A percentile compares a stretch with the other conserved stretches of the same genome.
Evolutionary conservation across 2,113 vertebrate genomes (phyloP).

Genomic region (Pseudolaguvia tuberculata): DNA sequence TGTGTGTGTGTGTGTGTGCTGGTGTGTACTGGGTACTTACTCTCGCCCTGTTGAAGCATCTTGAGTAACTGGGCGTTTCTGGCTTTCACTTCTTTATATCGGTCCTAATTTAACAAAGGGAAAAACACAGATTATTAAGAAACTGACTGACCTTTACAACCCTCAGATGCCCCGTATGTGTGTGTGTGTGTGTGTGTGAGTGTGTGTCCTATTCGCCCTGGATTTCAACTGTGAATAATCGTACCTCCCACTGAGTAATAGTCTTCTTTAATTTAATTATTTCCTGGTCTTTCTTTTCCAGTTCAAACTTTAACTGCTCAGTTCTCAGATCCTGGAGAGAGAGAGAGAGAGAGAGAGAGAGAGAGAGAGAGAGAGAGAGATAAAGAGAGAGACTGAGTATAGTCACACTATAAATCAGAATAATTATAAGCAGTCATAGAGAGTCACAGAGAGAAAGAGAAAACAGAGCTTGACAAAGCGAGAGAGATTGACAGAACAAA

Average conservation of each 20-base stretch:
- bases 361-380: too few relatives aligned
- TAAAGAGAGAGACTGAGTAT: too few relatives aligned
- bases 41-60: constrained; percentile 76
- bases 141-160: not conserved
- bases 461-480: too few relatives aligned
- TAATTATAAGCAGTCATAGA: not conserved
- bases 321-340: constrained; percentile 71
- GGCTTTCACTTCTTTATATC: constrained; percentile 75
- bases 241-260: constrained; percentile 85
- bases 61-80: constrained; percentile 73
- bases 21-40: constrained; percentile 59
- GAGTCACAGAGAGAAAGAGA: not conserved
- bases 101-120: constrained; percentile 52
- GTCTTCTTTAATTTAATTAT: constrained; percentile 80
- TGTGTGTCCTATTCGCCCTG: not conserved
- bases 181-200: not conserved
- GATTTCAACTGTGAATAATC: constrained; percentile 28
- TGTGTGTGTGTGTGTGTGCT: too few relatives aligned
- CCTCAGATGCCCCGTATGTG: not conserved
- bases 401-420: too few relatives aligned
- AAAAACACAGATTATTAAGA: not conserved
- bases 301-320: constrained; percentile 82
- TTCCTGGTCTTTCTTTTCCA: constrained; percentile 90
- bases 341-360: too few relatives aligned
- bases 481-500: rapidly evolving